A percentile compares a stretch with the other conserved stretches of the same genome.
Conservation (phyloP, 2,888 invertebrate genomes). For the Alsophila aescularia region DNA sequence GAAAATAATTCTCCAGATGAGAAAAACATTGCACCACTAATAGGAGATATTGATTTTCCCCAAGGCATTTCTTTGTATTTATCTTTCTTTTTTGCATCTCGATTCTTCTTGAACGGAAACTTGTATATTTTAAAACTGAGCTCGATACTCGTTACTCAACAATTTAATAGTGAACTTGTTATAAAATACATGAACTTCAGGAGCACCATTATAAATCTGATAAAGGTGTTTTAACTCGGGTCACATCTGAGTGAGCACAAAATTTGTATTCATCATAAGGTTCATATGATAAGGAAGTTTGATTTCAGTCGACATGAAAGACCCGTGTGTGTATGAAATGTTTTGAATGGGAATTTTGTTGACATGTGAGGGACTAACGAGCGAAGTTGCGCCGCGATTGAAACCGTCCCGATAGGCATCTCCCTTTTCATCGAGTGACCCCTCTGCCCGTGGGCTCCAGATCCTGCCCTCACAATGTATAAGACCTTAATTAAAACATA, state of each 20-base stretch:
- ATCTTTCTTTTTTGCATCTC: conserved; percentile 20
- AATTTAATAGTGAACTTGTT: conserved; percentile 6
- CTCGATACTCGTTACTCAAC: neutral
- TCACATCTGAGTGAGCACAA: conserved; percentile 24
- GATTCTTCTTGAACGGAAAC: neutral
- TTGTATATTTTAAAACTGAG: conserved; percentile 6
- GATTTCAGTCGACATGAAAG: conserved; percentile 55
- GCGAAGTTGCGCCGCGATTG: conserved; percentile 75
- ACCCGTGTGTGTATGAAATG: conserved; percentile 57
- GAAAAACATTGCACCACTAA: conserved; percentile 34
- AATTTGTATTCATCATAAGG: conserved; percentile 37
- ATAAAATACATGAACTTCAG: neutral
- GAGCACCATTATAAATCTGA: conserved; percentile 25
- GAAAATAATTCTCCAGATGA: conserved; percentile 35
- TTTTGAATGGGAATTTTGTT: conserved; percentile 62
- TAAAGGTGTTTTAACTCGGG: conserved; percentile 25
- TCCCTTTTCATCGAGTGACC: conserved; percentile 69
- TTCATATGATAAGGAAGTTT: conserved; percentile 54
- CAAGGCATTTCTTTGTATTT: conserved; percentile 17
- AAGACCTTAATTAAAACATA: conserved; percentile 74
- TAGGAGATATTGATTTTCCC: conserved; percentile 38
- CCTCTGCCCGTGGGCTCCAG: conserved; percentile 44
- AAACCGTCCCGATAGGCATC: conserved; percentile 74
- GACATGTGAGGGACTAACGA: conserved; percentile 65
- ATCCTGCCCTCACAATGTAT: conserved; percentile 41